Base-by-base conservation (phyloP, 2,888 invertebrate species). In the Polydrusus cervinus region DNA sequence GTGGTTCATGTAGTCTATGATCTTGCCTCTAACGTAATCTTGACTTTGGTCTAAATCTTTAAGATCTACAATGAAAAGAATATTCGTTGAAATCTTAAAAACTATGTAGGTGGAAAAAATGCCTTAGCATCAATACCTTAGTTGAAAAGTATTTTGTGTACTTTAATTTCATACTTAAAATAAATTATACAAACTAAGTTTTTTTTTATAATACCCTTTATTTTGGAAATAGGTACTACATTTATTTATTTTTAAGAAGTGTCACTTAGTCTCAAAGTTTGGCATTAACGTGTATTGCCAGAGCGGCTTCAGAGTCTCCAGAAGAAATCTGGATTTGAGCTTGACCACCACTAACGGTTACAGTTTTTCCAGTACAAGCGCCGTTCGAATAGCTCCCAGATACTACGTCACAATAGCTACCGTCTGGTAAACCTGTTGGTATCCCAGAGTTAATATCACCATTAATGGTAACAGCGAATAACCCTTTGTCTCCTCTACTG, bases 321-420 rank as follows among this genome's bases (percentile, higher is more conserved):
- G 87, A 84, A 0, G 88, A 84, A 11, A 94, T 85, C 55, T 85
- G 80, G 73, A 94, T 90, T 62, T 87, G 83, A 0, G 92, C 93
- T 0, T 86, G 86, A 0, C 93, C 92, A 9, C 82, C 81, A 14
- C 89, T 90, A 0, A 95, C 94, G 0, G 83, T 87, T 3, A 95
- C 85, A 0, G 87, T 85, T 79, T 90, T 91, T 34, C 94, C 94
- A 0, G 93, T 91, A 82, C 95, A 95, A 0, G 83, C 82, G 71
- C 89, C 90, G 72, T 90, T 87, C 0, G 83, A 88, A 18, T 87
- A 47, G 49, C 93, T 73, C 0, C 95, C 95, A 6, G 93, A 93
- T 78, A 95, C 94, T 25, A 97, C 89, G 85, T 97, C 96, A 84
- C 97, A 97, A 86, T 97, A 97, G 0, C 82, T 88, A 43, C 96